Base-by-base conservation (phyloP, 1,140 invertebrate species). In the Melipona quadrifasciata region DNA sequence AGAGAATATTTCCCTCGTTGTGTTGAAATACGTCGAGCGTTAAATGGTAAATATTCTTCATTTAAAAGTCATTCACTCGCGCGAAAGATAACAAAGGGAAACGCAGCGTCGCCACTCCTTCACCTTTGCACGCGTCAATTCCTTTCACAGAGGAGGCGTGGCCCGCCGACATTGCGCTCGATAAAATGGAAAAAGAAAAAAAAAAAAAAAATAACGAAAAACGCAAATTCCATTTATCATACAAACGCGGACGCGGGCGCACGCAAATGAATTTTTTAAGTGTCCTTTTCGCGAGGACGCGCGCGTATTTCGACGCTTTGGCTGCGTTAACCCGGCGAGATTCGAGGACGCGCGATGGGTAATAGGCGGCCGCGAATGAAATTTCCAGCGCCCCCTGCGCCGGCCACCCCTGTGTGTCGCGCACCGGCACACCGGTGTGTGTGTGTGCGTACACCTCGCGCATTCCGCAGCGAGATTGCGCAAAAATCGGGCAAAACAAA, bases 401-500 rank as follows among this genome's bases (percentile, higher is more conserved):
- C 57, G 74, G 31, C 31, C 74, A 27, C 55, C 74, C 21, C n/a
- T 27, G 39, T 47, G 39, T 47, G 39, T 51, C 27, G 58, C 34
- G 10, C 24, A 47, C 39, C 39, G 34, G 16, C 24, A n/a, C 67
- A 53, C 31, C 31, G 31, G 39, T 47, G 39, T 57, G 76, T 47
- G 39, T 57, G 76, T 53, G 68, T 72, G 87, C 74, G 87, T 85
- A 75, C 74, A 88, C 80, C 76, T 82, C 86, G 84, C 90, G 87
- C 92, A 93, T 93, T 92, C 92, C 92, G 88, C 85, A 89, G 86
- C 89, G 90, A 93, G 92, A 93, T 93, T 91, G 87, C 91, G 85
- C 90, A 94, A 94, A 94, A 94, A 94, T 94, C 91, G 87, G 83
- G 78, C 82, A 90, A 92, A 93, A 93, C 93, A 90, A 91, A 89